Base-by-base conservation (phyloP, 2,888 invertebrate species). In the Eilema caniola region DNA sequence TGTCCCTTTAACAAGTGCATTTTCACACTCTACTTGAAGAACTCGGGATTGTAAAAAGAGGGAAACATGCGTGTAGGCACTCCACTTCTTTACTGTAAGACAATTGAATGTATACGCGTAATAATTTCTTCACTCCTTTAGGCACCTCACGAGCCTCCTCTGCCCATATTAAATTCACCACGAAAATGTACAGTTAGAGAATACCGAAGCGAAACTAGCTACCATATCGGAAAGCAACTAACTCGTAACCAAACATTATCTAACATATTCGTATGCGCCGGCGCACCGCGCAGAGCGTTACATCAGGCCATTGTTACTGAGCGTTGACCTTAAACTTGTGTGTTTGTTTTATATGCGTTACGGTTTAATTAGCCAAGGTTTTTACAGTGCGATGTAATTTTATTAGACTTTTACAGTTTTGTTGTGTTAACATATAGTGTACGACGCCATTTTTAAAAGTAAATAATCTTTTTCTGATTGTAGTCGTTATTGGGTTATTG, bases 301-400 rank as follows among this genome's bases (percentile, higher is more conserved):
- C 88, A 88, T 90, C 88, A 89, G 59, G 78, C 87, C 85, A 92
- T 92, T 92, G 92, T 91, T 82, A 81, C 81, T 90, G 92, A 87
- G 87, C 92, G 80, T 89, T 91, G 91, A 92, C 91, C 92, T 91
- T 90, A 83, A 86, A 84, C 83, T 86, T 78, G 77, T 60, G 75
- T 73, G 83, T 79, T 83, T 78, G 84, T 81, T 83, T 83, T 81
- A 69, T 83, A 73, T 72, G 62, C 70, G 76, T 74, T 78, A 81
- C 71, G 75, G 71, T 68, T 75, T 78, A 78, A 83, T 81, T 81
- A 72, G 67, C 70, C 75, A 76, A 70, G 66, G 81, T 62, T 70
- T 73, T 67, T 8, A 64, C 24, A 47, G 63, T 60, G 37, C 59
- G 24, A 31, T 68, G 56, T 53, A 68, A 68, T 57, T 66, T 70